Base-by-base conservation (phyloP, 2,797 vertebrate species). In the Artibeus jamaicensis region DNA sequence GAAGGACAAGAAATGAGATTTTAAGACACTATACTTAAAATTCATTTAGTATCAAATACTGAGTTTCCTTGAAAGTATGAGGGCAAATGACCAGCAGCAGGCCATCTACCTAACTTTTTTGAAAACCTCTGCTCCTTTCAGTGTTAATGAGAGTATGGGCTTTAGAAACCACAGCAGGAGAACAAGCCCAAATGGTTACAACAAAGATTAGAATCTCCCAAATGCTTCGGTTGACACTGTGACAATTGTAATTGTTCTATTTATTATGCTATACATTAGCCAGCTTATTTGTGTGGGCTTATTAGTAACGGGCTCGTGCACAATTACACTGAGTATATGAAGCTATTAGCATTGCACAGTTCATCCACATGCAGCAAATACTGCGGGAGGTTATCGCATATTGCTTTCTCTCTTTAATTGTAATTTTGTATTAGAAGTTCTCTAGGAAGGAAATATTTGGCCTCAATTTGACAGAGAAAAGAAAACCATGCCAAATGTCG, bases 381-480 rank as follows among this genome's bases (percentile, higher is more conserved):
- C 73, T 19, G 62, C 32, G 92, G 92, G 94, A 97, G 22, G 32
- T 53, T 95, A 85, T 89, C 76, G 76, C 59, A 93, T 0, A 1
- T 50, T 82, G 65, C 37, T 97, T 50, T 79, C 86, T 77, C 76
- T 76, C 88, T 97, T 97, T 93, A 97, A 97, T 59, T 93, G 78
- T n/a, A n/a, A 82, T 92, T 53, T 9, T 90, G 22, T 90, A n/a
- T 68, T 89, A 82, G 78, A 88, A 92, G 82, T 96, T 97, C 32
- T 95, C 4, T 79, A 89, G 87, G 29, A 83, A 57, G 91, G 22
- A 97, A 50, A 93, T 92, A 96, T 93, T 50, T 93, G 73, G 24
- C 85, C 93, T 71, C 2, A 19, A 37, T 87, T 97, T 46, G 57
- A 32, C 22, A 77, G 89, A 93, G 24, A n/a, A 57, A 94, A 96